phyloP scores from a whole-genome alignment of 1,140 invertebrate genomes.

The Aphelenchoides fujianensis region DNA sequence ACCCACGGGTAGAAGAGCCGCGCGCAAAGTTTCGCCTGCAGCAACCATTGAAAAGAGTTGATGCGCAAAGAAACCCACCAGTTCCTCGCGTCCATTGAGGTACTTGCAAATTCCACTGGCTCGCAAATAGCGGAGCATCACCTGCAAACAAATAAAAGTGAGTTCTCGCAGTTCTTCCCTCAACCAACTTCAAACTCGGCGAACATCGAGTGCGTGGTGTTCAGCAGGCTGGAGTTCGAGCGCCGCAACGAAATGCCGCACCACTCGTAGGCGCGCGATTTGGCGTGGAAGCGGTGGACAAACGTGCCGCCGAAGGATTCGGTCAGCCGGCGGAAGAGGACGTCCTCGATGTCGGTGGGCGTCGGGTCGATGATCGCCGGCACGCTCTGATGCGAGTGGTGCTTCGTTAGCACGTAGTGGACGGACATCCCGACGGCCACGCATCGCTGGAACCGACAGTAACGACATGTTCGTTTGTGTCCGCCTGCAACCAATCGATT shows the following conservation, averaged over 20 bases:
- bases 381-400: background rate
- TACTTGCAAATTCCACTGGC: background rate
- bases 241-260: background rate
- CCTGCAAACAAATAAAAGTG: too few species aligned
- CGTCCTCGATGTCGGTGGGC: background rate
- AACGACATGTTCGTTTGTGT: constrained; percentile 8
- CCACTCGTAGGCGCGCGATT: background rate
- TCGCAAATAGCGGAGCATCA: constrained; percentile 8
- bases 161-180: too few species aligned
- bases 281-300: constrained; percentile 4
- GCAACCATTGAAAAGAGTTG: background rate
- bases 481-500: background rate
- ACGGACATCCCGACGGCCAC: background rate
- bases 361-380: background rate
- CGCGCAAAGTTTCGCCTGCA: background rate
- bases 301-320: constrained; percentile 1
- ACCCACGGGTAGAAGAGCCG: background rate
- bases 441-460: background rate
- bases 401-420: background rate
- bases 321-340: background rate
- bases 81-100: background rate
- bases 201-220: background rate
- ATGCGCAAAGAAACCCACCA: background rate
- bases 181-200: constrained; percentile 13
- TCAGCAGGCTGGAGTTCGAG: background rate